These are phyloP conservation scores for Formica selysi DNA, from an alignment of 1,140 invertebrate species.

Conservation along the genomic window DNA sequence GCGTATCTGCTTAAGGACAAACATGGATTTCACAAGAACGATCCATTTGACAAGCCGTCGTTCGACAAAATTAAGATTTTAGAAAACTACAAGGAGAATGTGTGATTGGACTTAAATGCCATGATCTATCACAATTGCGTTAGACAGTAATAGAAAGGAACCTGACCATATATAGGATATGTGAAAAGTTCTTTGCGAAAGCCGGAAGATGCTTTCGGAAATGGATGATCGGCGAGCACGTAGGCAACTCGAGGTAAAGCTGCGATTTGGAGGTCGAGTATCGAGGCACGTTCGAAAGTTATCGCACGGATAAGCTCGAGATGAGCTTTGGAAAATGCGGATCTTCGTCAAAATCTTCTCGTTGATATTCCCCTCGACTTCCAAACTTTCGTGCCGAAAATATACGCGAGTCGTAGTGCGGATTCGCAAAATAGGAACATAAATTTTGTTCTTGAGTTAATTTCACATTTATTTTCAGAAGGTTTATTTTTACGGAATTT, in stretches of 20 bases:
- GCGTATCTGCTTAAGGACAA: constrained; percentile 16
- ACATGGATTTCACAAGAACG: constrained; percentile 12
- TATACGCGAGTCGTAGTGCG: constrained; percentile 37
- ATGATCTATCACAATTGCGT: constrained; percentile 28
- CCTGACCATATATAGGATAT: constrained; percentile 1
- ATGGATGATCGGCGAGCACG: constrained; percentile 54
- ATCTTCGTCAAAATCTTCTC: constrained; percentile 70
- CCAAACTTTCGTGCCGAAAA: constrained; percentile 33
- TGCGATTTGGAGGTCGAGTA: constrained; percentile 48
- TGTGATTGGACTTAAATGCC: constrained; percentile 3
- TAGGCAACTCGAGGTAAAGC: constrained; percentile 52
- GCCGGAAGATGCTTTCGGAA: constrained; percentile 43
- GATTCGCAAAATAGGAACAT: constrained; percentile 17
- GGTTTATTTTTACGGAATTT: background rate
- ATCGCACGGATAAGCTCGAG: constrained; percentile 62
- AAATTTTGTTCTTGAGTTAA: background rate
- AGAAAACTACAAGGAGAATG: background rate
- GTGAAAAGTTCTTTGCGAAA: constrained; percentile 26
- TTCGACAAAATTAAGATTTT: constrained; percentile 9
- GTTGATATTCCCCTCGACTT: constrained; percentile 65
- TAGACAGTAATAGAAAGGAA: constrained; percentile 44
- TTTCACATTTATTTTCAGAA: background rate
- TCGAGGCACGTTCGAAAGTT: constrained; percentile 68
- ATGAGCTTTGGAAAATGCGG: constrained; percentile 65
- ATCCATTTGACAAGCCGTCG: constrained; percentile 8